These are phyloP conservation scores for Champsocephalus esox DNA, from an alignment of 2,797 vertebrate genomes.

Conservation along the genomic window DNA sequence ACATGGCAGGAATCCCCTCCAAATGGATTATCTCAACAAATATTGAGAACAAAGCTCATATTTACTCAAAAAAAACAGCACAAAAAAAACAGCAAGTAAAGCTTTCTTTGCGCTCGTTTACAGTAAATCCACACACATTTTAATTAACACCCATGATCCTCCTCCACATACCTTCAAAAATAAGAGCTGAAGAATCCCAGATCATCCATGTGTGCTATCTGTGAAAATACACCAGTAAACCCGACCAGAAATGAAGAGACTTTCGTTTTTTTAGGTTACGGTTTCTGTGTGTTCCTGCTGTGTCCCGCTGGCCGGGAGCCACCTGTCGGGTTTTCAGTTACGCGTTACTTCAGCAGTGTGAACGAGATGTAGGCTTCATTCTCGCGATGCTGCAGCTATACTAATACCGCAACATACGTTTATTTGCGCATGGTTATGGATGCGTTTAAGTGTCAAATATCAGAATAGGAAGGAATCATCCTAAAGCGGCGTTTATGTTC, in stretches of 20 bases:
- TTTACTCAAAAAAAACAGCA: not conserved
- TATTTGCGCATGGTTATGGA: not conserved
- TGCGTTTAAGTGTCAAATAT: not conserved
- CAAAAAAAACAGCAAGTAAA: not conserved
- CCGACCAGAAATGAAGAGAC: conserved; percentile 1
- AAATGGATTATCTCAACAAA: not conserved
- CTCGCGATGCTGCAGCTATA: not conserved
- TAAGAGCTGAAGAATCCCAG: conserved; percentile 39
- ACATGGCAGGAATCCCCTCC: not conserved
- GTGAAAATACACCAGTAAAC: conserved; percentile 12
- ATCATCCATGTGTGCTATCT: conserved; percentile 1
- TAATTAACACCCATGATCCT: not conserved
- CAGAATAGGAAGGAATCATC: no score
- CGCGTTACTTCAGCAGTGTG: conserved; percentile 17
- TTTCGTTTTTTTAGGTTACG: not conserved
- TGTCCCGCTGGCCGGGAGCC: conserved; percentile 74
- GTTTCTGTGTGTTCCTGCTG: conserved; percentile 18
- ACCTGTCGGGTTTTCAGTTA: conserved; percentile 75
- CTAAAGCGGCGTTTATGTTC: not conserved
- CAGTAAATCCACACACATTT: not conserved
- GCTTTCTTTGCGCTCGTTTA: not conserved
- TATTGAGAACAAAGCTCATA: not conserved
- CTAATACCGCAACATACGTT: rapidly evolving
- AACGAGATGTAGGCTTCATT: not conserved
- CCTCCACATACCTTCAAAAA: conserved; percentile 41